A percentile compares a stretch with the other conserved stretches of the same genome.
phyloP scores from a whole-genome alignment of 2,888 invertebrate species.

The Drosophila imparisetae region DNA sequence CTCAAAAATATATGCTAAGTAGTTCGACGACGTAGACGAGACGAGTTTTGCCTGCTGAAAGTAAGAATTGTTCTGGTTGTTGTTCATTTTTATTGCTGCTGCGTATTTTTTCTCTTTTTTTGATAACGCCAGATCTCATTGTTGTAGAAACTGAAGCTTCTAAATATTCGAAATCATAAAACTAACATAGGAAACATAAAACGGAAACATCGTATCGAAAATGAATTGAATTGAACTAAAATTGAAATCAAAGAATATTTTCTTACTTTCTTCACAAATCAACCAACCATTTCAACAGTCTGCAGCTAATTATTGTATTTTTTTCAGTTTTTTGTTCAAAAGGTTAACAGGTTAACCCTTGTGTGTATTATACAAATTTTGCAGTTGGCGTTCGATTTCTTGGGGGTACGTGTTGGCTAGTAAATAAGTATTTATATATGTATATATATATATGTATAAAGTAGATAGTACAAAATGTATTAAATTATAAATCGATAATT shows the following conservation, averaged over 20 bases:
- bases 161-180: slow-evolving; percentile 41
- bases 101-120: slow-evolving; percentile 12
- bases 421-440: slow-evolving; percentile 1
- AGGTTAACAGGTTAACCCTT: slow-evolving; percentile 12
- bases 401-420: slow-evolving; percentile 79
- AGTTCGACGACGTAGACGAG: slow-evolving; percentile 28
- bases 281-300: slow-evolving; percentile 53
- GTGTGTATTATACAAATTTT: slow-evolving; percentile 30
- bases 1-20: slow-evolving; percentile 28
- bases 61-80: slow-evolving; percentile 26
- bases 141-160: slow-evolving; percentile 32
- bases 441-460: neutral
- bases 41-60: slow-evolving; percentile 26
- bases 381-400: slow-evolving; percentile 84
- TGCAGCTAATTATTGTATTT: slow-evolving; percentile 48
- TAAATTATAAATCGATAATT: slow-evolving; percentile 16
- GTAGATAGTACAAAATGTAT: slow-evolving; percentile 10
- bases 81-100: slow-evolving; percentile 38
- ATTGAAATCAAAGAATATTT: slow-evolving; percentile 25
- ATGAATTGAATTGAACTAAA: slow-evolving; percentile 27
- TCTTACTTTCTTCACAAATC: slow-evolving; percentile 59
- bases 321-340: slow-evolving; percentile 4
- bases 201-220: slow-evolving; percentile 30
- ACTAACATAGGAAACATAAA: slow-evolving; percentile 35
- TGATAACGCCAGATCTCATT: slow-evolving; percentile 35